A percentile compares a stretch with the other conserved stretches of the same genome.
These are phyloP conservation scores for Felis catus DNA, from an alignment of 2,113 vertebrate genomes.

Conservation along the genomic window F.catus_Fca126_mat1.0 CM031414.1:23019001-23019500, in stretches of 20 bases:
- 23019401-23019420: neutral
- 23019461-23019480: neutral
- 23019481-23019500: neutral
- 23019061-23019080: neutral
- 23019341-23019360: neutral
- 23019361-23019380: neutral
- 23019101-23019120: neutral
- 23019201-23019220: neutral
- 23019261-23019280: neutral
- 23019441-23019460: rapidly evolving
- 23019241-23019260: neutral
- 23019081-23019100: neutral
- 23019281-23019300: neutral
- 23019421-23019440: neutral
- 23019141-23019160: neutral
- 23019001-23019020: neutral
- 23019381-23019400: neutral
- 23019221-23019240: neutral
- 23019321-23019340: neutral
- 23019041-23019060: neutral
- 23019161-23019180: neutral
- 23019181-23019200: neutral
- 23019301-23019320: neutral
- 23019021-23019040: neutral
- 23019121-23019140: neutral